phyloP scores from a whole-genome alignment of 1,140 invertebrate genomes.

The Leptopilina clavipes region DNA sequence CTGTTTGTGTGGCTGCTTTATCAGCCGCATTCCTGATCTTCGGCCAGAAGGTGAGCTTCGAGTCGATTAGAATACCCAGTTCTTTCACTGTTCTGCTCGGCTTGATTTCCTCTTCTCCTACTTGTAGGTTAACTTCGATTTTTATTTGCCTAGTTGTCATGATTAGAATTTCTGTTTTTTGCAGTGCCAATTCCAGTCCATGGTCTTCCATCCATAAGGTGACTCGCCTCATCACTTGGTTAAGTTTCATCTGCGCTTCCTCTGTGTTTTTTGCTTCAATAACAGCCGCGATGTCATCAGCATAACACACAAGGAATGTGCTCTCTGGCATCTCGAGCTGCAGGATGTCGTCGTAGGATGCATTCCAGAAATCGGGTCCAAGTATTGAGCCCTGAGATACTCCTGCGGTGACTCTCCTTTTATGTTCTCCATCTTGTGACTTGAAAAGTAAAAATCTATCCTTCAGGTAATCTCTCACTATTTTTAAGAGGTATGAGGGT shows the following conservation, averaged over 20 bases:
- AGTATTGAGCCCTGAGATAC: constrained; percentile 60
- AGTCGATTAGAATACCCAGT: constrained; percentile 48
- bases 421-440: constrained; percentile 20
- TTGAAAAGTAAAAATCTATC: constrained; percentile 40
- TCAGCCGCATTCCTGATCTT: constrained; percentile 43
- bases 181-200: constrained; percentile 45
- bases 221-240: constrained; percentile 37
- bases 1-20: constrained; percentile 43
- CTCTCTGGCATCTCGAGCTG: constrained; percentile 48
- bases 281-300: constrained; percentile 58
- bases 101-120: constrained; percentile 22
- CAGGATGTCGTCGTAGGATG: constrained; percentile 59
- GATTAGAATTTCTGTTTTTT: constrained; percentile 51
- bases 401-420: constrained; percentile 41
- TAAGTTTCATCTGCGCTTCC: constrained; percentile 38
- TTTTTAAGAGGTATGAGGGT: constrained; percentile 40
- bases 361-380: constrained; percentile 62
- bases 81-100: constrained; percentile 46
- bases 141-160: constrained; percentile 39
- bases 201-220: constrained; percentile 45
- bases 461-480: constrained; percentile 45
- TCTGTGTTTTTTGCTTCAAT: constrained; percentile 43
- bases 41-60: constrained; percentile 41
- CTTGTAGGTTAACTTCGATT: neutral
- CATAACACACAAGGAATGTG: constrained; percentile 50